Percentiles rank a stretch among this genome's conserved stretches.
Evolutionary conservation across 2,113 vertebrate species (phyloP).

Genomic region (Hippocampus abdominalis): DNA sequence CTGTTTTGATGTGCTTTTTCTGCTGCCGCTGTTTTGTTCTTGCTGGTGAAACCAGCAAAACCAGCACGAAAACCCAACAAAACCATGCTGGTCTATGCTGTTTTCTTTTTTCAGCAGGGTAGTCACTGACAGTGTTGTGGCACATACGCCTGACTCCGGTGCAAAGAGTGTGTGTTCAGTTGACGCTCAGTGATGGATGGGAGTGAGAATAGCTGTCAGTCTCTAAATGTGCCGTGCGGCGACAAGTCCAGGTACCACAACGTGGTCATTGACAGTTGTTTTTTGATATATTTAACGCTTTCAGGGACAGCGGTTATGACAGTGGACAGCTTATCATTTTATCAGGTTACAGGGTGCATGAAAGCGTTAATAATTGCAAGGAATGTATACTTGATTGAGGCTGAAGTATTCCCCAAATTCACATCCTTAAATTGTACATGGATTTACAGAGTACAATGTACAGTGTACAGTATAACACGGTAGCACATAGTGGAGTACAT

Average conservation of each 20-base stretch:
- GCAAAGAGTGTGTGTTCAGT: not conserved
- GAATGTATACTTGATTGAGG: not conserved
- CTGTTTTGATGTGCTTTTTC: too few species aligned
- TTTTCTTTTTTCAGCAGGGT: not conserved
- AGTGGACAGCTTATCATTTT: too few species aligned
- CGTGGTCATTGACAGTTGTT: too few species aligned
- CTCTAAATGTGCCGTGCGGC: not conserved
- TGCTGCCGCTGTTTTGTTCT: too few species aligned
- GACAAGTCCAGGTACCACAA: not conserved
- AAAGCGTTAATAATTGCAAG: too few species aligned
- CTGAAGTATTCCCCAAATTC: not conserved
- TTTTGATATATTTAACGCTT: too few species aligned
- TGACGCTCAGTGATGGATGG: not conserved
- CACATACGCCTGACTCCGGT: not conserved
- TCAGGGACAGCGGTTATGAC: too few species aligned
- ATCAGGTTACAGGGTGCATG: too few species aligned
- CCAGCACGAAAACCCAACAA: too few species aligned
- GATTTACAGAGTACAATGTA: not conserved
- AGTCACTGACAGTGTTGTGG: not conserved
- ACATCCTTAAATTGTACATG: not conserved
- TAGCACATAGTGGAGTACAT: not conserved
- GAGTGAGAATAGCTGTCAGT: not conserved
- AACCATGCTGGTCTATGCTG: too few species aligned
- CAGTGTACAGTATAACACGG: not conserved
- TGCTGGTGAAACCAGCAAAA: too few species aligned